Evolutionary conservation across 2,888 invertebrate species (phyloP).

Genomic region (Ethmia dodecea): DNA sequence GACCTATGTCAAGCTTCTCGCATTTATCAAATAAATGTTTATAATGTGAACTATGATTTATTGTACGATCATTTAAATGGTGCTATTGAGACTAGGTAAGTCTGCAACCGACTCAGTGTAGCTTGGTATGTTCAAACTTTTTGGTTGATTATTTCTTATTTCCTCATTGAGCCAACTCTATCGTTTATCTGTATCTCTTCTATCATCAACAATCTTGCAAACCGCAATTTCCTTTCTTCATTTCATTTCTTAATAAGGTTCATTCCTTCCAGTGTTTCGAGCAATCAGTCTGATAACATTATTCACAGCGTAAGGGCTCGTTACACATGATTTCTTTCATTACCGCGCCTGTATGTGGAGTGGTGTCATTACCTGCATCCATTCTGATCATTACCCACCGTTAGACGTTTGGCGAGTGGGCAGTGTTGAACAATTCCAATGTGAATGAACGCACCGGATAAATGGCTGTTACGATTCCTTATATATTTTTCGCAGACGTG

Average conservation of each 20-base stretch:
- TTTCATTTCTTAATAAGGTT: not conserved
- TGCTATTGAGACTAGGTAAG: too few species aligned
- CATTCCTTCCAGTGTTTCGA: too few species aligned
- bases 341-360: slow-evolving; percentile 18
- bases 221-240: too few species aligned
- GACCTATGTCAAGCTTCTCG: slow-evolving; percentile 28
- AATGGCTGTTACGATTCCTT: too few species aligned
- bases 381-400: slow-evolving; percentile 29
- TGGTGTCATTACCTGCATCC: slow-evolving; percentile 25
- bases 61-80: too few species aligned
- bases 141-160: too few species aligned
- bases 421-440: slow-evolving; percentile 1
- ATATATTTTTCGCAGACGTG: too few species aligned
- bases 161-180: too few species aligned
- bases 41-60: not conserved
- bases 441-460: slow-evolving; percentile 5
- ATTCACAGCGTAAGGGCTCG: slow-evolving; percentile 20
- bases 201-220: too few species aligned
- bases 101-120: too few species aligned
- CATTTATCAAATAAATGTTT: slow-evolving; percentile 10
- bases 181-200: too few species aligned
- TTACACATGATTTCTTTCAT: slow-evolving; percentile 27
- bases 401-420: slow-evolving; percentile 16
- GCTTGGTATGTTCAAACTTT: too few species aligned
- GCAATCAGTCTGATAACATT: slow-evolving; percentile 18